A percentile compares a stretch with the other conserved stretches of the same genome.
Evolutionary conservation across 2,113 vertebrate species (phyloP).

Genomic region (Odocoileus virginianus): DNA sequence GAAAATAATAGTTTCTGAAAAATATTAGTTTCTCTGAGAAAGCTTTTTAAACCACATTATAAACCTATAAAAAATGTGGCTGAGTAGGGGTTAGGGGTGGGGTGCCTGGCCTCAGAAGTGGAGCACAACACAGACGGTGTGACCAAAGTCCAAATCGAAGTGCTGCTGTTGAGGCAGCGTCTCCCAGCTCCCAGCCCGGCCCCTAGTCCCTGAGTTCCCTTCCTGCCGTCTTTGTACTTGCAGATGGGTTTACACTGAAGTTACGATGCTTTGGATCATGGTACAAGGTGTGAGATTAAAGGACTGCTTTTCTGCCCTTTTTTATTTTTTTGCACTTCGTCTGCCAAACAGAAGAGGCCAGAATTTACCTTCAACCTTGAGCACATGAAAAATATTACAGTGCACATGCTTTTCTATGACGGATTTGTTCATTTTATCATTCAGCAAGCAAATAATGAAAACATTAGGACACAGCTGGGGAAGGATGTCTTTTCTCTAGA

Average conservation of each 20-base stretch:
- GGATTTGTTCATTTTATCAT: background rate
- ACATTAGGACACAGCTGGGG: background rate
- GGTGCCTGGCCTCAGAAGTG: background rate
- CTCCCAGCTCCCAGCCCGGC: background rate
- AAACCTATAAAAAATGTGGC: background rate
- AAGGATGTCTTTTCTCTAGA: background rate
- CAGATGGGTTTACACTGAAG: slow-evolving; percentile 65
- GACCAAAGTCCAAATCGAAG: background rate
- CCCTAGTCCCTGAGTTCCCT: background rate
- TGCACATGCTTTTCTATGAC: background rate
- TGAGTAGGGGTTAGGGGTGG: background rate
- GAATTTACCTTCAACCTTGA: background rate
- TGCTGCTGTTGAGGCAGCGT: background rate
- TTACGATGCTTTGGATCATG: slow-evolving; percentile 44
- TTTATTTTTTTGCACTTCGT: slow-evolving; percentile 1
- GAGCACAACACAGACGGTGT: background rate
- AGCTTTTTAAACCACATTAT: background rate
- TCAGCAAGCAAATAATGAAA: background rate
- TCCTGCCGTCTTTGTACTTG: background rate
- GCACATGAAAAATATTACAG: background rate
- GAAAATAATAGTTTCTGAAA: background rate
- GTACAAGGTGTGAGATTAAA: slow-evolving; percentile 22
- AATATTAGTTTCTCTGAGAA: background rate
- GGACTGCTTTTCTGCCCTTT: background rate
- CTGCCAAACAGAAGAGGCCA: background rate